Percentiles rank a stretch among this genome's conserved stretches.
Conservation (phyloP, 2,797 vertebrate genomes). For the Adelosebastes latens region DNA sequence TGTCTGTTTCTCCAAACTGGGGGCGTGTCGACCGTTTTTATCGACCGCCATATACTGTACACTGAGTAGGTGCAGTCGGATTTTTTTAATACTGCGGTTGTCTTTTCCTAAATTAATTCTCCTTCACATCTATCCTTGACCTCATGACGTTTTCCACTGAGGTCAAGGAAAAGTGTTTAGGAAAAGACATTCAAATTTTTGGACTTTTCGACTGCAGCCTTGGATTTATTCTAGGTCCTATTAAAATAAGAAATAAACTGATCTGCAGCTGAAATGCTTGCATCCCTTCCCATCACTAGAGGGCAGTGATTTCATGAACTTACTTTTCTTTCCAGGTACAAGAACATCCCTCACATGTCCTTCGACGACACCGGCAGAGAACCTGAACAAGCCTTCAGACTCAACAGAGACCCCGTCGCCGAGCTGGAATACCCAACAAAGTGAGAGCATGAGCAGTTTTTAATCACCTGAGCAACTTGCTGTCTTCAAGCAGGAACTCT, state of each 20-base stretch:
- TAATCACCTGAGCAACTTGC: neutral
- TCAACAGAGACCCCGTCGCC: conserved; percentile 89
- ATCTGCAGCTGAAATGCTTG: neutral
- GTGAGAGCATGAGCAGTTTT: conserved; percentile 70
- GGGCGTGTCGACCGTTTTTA: no score
- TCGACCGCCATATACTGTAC: no score
- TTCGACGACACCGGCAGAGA: conserved; percentile 93
- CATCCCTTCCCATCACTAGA: neutral
- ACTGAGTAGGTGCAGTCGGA: no score
- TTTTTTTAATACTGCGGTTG: no score
- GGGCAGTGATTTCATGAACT: neutral
- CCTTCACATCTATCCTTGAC: no score
- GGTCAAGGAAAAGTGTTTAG: no score
- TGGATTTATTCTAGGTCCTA: neutral
- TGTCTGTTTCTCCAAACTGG: no score
- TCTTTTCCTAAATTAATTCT: no score
- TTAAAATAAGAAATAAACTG: neutral
- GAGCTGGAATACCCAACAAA: conserved; percentile 97
- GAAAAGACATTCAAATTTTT: no score
- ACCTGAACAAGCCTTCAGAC: conserved; percentile 92
- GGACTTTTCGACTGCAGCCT: no score
- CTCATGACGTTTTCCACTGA: no score
- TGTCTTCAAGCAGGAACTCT: neutral
- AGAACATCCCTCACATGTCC: conserved; percentile 97
- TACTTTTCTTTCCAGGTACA: conserved; percentile 83